Percentiles rank a stretch among this genome's conserved stretches.
Conservation (phyloP, 35 echinoderm and acorn worm genomes). For the Lytechinus pictus region DNA sequence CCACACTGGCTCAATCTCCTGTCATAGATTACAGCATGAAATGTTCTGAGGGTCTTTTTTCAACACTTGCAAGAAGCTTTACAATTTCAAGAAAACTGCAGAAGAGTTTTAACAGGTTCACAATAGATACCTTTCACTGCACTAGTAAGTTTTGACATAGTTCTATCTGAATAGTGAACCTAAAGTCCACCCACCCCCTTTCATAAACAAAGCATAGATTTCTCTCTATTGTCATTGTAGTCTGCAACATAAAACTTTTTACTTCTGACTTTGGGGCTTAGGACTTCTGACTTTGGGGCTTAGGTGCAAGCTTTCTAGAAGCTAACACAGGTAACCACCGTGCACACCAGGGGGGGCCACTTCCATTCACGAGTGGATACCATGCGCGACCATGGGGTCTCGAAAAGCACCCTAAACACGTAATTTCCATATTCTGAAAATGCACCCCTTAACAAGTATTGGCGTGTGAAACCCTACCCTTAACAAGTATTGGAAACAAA, state of each 20-base stretch:
- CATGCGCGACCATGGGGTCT: no score
- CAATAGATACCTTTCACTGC: neutral
- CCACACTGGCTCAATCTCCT: neutral
- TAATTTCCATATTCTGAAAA: no score
- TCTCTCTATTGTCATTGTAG: neutral
- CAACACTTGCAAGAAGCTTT: neutral
- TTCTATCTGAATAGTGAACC: neutral
- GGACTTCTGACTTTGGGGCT: no score
- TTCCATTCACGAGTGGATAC: no score
- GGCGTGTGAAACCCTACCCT: no score
- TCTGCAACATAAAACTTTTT: neutral
- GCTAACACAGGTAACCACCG: no score
- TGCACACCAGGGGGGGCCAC: no score
- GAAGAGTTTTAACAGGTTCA: neutral
- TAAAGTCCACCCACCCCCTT: neutral
- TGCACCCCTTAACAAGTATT: no score
- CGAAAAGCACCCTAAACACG: no score
- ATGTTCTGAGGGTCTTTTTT: neutral
- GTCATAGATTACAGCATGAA: neutral
- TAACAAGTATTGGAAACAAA: no score
- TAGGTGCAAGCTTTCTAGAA: no score
- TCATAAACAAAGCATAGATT: neutral
- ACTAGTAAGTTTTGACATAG: neutral
- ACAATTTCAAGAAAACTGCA: neutral
- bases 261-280: no score